phyloP scores from a whole-genome alignment of 2,113 vertebrate species.

The Calyptomena viridis region DNA sequence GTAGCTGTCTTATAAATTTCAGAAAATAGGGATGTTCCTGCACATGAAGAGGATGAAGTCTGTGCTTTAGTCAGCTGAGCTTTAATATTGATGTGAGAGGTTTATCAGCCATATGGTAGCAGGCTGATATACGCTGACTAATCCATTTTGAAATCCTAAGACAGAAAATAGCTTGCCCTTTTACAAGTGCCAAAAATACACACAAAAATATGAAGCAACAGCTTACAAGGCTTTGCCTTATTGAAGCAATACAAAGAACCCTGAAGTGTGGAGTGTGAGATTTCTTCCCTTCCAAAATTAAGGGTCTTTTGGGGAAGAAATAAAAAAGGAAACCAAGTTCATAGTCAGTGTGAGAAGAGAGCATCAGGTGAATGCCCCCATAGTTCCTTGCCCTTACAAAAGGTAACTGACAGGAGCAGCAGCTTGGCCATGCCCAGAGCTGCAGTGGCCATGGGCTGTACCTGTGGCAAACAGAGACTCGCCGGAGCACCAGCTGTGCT shows the following conservation, averaged over 20 bases:
- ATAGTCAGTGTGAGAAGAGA: neutral
- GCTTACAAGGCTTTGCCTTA: neutral
- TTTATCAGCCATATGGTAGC: constrained; percentile 45
- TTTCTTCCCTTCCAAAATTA: neutral
- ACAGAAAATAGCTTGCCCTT: constrained; percentile 24
- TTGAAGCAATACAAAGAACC: neutral
- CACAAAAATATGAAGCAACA: constrained; percentile 21
- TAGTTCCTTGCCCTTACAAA: neutral
- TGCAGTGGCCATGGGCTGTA: accelerated
- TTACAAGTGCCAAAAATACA: constrained; percentile 7
- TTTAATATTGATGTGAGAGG: neutral
- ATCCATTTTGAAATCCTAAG: constrained; percentile 29
- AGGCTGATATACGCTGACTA: constrained; percentile 30
- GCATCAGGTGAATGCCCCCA: neutral
- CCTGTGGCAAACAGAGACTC: accelerated
- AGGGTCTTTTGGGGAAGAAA: neutral
- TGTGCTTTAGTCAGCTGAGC: neutral
- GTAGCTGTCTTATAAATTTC: constrained; percentile 4
- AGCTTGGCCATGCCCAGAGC: neutral
- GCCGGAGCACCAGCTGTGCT: neutral
- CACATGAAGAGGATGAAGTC: constrained; percentile 15
- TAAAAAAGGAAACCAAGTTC: neutral
- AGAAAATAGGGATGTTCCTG: neutral
- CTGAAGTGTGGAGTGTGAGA: neutral
- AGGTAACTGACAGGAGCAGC: neutral